Base-by-base conservation (phyloP, 2,888 invertebrate species). In the Reticulitermes lucifugus region DNA sequence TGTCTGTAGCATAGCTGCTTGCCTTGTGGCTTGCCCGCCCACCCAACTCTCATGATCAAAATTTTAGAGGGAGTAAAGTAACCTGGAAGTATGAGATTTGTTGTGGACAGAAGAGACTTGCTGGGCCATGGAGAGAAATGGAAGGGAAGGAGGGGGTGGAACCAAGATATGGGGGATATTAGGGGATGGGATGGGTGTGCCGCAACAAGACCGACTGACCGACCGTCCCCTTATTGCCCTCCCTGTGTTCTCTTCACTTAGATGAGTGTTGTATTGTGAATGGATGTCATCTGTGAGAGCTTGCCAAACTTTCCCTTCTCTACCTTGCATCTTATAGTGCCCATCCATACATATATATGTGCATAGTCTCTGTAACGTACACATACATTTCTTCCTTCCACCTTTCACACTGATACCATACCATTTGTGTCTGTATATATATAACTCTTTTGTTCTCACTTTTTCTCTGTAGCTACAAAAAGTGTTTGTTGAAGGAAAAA, bases 211-310 rank as follows among this genome's bases (percentile, higher is more conserved):
- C 71, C 79, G 79, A 79, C 79, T 79, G 79, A 79, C 79, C 79
- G 79, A 79, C 77, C 83, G 83, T 84, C 86, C 86, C 85, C 81
- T 86, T 51, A 60, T 81, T 55, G 83, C 85, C 86, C 86, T 86
- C 84, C 85, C 85, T 81, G 29, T 85, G 83, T 86, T 86, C 82
- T 87, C 85, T 87, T 88, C 87, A 87, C 86, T 86, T 88, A 87
- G 87, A 85, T 87, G 86, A 86, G 87, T 88, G 88, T 88, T 86
- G 87, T 87, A 86, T 86, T 88, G 87, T 88, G 87, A 87, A 87
- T 87, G 88, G 87, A 87, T 88, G 88, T 88, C 85, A 85, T 83
- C 84, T 87, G 86, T 87, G 88, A 87, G 87, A 87, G 87, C 87
- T 87, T 88, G 88, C 86, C 83, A 83, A 83, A 85, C 84, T 85